Evolutionary conservation across 2,113 vertebrate species (phyloP).

Genomic region (Daboia siamensis): DNA sequence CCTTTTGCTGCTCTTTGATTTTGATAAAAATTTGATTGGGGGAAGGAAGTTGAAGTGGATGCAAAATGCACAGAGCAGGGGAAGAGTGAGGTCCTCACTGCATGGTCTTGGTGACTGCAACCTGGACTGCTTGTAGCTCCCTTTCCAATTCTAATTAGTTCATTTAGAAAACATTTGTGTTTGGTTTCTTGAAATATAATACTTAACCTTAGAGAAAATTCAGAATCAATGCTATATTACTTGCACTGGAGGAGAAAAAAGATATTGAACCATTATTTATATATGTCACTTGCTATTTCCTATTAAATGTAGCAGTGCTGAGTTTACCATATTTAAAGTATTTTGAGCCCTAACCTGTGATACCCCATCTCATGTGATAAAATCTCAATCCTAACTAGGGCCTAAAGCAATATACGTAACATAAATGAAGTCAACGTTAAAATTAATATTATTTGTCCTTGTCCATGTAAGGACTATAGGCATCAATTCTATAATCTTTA

Average conservation of each 20-base stretch:
- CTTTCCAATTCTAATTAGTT: neutral
- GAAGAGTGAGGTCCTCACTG: neutral
- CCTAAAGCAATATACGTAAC: neutral
- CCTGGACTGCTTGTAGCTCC: neutral
- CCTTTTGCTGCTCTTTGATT: neutral
- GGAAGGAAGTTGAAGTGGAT: neutral
- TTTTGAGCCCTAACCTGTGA: neutral
- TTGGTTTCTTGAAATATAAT: neutral
- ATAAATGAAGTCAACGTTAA: neutral
- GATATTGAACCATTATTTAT: neutral
- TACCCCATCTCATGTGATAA: neutral
- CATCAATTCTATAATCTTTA: neutral
- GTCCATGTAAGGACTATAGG: neutral
- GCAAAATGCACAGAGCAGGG: neutral
- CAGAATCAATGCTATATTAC: neutral
- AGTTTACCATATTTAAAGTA: neutral
- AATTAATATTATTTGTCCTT: neutral
- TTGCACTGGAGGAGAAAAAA: neutral
- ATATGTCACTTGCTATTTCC: neutral
- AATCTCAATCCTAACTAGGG: neutral
- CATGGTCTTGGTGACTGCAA: neutral
- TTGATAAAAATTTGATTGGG: neutral
- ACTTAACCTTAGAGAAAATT: neutral
- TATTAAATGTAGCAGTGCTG: neutral
- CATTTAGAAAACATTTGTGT: neutral